Conservation (phyloP, 2,113 vertebrate genomes). For the Lepisosteus osseus region DNA sequence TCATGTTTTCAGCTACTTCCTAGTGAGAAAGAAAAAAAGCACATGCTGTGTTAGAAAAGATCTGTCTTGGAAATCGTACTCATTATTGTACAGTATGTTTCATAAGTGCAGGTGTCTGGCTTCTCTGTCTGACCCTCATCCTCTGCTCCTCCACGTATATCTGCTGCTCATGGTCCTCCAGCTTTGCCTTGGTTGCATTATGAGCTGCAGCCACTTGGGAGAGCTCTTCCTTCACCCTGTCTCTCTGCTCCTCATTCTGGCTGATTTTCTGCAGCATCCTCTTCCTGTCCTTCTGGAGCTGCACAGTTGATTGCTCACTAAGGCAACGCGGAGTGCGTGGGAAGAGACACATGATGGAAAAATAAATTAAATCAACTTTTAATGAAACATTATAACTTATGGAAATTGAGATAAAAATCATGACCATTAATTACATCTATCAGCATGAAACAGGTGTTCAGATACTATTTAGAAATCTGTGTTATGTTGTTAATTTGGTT, state of each 20-base stretch:
- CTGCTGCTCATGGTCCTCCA: constrained; percentile 54
- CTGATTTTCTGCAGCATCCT: constrained; percentile 50
- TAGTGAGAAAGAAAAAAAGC: constrained; percentile 30
- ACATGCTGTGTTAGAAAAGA: not conserved
- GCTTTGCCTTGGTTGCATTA: constrained; percentile 45
- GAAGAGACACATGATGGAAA: not conserved
- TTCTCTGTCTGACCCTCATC: constrained; percentile 48
- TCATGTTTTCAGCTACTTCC: constrained; percentile 46
- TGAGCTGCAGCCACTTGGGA: constrained; percentile 46
- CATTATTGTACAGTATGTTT: not conserved
- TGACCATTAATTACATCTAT: no score
- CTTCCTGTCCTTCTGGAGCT: constrained; percentile 50
- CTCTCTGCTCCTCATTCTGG: constrained; percentile 57
- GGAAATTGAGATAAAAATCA: no score
- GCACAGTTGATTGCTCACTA: constrained; percentile 50
- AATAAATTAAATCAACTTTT: no score
- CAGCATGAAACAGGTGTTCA: no score
- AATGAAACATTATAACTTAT: no score
- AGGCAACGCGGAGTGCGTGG: constrained; percentile 3
- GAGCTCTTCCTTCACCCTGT: constrained; percentile 56
- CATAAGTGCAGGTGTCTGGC: constrained; percentile 20
- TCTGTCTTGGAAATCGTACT: not conserved
- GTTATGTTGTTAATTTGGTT: no score
- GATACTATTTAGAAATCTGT: no score
- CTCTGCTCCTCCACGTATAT: constrained; percentile 44